phyloP scores from a whole-genome alignment of 2,113 vertebrate genomes.

The Rutilus rutilus region DNA sequence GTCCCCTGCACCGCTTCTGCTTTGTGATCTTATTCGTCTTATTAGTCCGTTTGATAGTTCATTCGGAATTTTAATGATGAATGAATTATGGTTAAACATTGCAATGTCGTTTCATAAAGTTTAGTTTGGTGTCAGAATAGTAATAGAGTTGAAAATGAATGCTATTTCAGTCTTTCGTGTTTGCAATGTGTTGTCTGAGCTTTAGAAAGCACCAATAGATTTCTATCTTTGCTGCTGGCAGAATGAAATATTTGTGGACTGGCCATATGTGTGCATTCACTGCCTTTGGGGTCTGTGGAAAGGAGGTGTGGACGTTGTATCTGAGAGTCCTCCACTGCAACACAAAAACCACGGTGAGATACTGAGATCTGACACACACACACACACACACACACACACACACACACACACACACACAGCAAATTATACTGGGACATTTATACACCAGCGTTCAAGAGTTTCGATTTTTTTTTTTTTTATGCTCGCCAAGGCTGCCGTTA shows the following conservation, averaged over 20 bases:
- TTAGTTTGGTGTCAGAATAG: slow-evolving; percentile 44
- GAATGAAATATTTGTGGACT: slow-evolving; percentile 98
- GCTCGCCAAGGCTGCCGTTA: too few species aligned
- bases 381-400: neutral
- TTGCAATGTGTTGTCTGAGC: slow-evolving; percentile 28
- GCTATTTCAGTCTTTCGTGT: slow-evolving; percentile 10
- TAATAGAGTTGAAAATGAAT: slow-evolving; percentile 36
- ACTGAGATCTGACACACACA: neutral
- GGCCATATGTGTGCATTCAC: slow-evolving; percentile 96
- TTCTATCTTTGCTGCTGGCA: slow-evolving; percentile 62
- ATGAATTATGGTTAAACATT: slow-evolving; percentile 53
- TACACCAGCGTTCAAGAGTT: too few species aligned
- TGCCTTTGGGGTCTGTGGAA: slow-evolving; percentile 86
- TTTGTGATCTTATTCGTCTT: slow-evolving; percentile 53
- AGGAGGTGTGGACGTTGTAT: slow-evolving; percentile 82
- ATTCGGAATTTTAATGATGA: slow-evolving; percentile 48
- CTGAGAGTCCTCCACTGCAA: slow-evolving; percentile 78
- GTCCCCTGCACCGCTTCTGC: slow-evolving; percentile 35
- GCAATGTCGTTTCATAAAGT: slow-evolving; percentile 41
- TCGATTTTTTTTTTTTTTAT: too few species aligned
- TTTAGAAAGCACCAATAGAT: neutral
- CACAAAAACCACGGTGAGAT: slow-evolving; percentile 68
- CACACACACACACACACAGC: too few species aligned
- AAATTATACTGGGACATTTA: too few species aligned
- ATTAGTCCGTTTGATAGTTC: slow-evolving; percentile 46